Conservation (phyloP, 64 coral and sea anemone species). For the Porites lutea region DNA sequence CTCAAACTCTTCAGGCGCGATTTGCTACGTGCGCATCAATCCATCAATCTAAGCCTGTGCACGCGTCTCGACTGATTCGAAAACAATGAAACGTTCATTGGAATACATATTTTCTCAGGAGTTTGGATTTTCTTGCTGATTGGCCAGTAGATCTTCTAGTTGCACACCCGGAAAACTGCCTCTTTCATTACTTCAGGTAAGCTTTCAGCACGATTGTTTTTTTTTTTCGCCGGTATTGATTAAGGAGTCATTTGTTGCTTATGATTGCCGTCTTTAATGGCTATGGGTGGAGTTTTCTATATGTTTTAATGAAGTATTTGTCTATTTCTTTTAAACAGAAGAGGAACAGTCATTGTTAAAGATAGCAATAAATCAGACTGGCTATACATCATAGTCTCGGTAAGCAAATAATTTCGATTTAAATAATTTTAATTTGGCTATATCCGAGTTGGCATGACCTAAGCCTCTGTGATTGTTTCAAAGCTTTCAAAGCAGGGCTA, state of each 20-base stretch:
- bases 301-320: too few relatives aligned
- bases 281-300: too few relatives aligned
- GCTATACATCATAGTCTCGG: constrained; percentile 90
- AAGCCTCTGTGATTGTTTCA: too few relatives aligned
- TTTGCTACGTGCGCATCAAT: too few relatives aligned
- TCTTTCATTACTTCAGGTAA: constrained; percentile 92
- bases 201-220: background rate
- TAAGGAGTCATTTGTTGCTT: background rate
- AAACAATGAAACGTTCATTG: background rate
- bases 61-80: background rate
- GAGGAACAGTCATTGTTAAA: constrained; percentile 92
- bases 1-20: too few relatives aligned
- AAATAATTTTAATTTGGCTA: too few relatives aligned
- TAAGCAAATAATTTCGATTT: constrained; percentile 38
- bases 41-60: too few relatives aligned
- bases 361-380: constrained; percentile 91
- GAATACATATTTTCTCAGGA: constrained; percentile 31
- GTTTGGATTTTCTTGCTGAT: constrained; percentile 70
- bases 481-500: too few relatives aligned
- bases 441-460: too few relatives aligned
- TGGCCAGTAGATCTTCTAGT: constrained; percentile 83
- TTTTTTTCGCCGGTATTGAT: background rate
- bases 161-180: constrained; percentile 72
- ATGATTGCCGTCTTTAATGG: too few relatives aligned
- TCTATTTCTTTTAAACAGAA: constrained; percentile 21